Evolutionary conservation across 2,888 invertebrate genomes (phyloP).

Genomic region (Plutella xylostella): DNA sequence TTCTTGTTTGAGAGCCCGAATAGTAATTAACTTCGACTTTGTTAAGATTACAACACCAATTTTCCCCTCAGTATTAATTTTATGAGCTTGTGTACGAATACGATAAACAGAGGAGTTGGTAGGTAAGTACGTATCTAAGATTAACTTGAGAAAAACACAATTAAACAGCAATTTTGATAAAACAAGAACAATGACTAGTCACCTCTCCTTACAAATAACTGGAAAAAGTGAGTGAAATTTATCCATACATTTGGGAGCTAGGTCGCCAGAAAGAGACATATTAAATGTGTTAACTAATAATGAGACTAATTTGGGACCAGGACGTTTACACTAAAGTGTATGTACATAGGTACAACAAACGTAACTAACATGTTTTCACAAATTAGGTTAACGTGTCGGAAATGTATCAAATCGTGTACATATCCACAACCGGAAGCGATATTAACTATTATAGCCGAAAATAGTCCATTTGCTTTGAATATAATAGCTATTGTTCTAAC

Average conservation of each 20-base stretch:
- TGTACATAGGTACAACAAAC: no score
- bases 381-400: constrained; percentile 18
- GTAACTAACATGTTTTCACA: constrained; percentile 21
- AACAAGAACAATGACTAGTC: no score
- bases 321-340: no score
- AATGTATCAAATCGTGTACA: constrained; percentile 39
- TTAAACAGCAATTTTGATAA: no score
- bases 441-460: constrained; percentile 45
- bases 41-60: constrained; percentile 45
- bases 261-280: no score
- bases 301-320: no score
- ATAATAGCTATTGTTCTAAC: constrained; percentile 66
- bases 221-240: no score
- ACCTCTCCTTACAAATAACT: no score
- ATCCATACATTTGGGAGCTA: no score
- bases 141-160: no score
- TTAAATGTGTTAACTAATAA: no score
- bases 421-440: constrained; percentile 57
- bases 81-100: constrained; percentile 26
- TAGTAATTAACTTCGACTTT: constrained; percentile 64
- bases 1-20: constrained; percentile 50
- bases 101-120: constrained; percentile 17
- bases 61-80: constrained; percentile 17
- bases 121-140: no score
- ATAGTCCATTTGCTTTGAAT: constrained; percentile 55